Evolutionary conservation across 1,140 invertebrate genomes (phyloP).

Genomic region (Aphelenchoides avenae): DNA sequence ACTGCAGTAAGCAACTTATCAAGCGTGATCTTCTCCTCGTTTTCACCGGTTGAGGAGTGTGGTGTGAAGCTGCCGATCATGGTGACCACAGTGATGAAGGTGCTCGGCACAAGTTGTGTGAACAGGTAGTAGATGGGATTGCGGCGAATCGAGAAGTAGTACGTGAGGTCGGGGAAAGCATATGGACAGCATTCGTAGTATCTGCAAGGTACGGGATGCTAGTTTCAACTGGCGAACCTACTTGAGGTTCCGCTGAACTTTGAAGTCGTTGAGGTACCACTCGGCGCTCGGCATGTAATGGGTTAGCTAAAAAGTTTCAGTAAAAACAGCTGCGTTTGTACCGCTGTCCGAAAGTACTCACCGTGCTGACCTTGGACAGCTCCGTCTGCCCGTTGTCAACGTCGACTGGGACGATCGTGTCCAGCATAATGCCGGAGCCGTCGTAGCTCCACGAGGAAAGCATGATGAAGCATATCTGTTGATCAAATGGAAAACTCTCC

Average conservation of each 20-base stretch:
- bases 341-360: too few species aligned
- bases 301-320: slow-evolving; percentile 26
- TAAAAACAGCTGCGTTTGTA: too few species aligned
- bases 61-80: slow-evolving; percentile 57
- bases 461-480: slow-evolving; percentile 58
- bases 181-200: slow-evolving; percentile 54
- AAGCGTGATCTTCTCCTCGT: slow-evolving; percentile 56
- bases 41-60: slow-evolving; percentile 54
- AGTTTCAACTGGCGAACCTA: slow-evolving; percentile 26
- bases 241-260: slow-evolving; percentile 48
- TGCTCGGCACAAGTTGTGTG: slow-evolving; percentile 50
- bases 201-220: too few species aligned
- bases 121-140: slow-evolving; percentile 57
- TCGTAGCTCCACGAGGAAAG: slow-evolving; percentile 54
- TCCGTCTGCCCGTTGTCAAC: slow-evolving; percentile 12
- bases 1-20: too few species aligned
- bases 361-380: too few species aligned
- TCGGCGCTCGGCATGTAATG: slow-evolving; percentile 58
- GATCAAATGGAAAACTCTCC: slow-evolving; percentile 55
- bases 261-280: slow-evolving; percentile 53
- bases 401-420: slow-evolving; percentile 22
- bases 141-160: slow-evolving; percentile 56
- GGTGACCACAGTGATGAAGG: slow-evolving; percentile 56
- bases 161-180: slow-evolving; percentile 45
- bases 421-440: slow-evolving; percentile 44